These are phyloP conservation scores for Podarcis raffonei DNA, from an alignment of 2,113 vertebrate genomes.

Conservation along the genomic window DNA sequence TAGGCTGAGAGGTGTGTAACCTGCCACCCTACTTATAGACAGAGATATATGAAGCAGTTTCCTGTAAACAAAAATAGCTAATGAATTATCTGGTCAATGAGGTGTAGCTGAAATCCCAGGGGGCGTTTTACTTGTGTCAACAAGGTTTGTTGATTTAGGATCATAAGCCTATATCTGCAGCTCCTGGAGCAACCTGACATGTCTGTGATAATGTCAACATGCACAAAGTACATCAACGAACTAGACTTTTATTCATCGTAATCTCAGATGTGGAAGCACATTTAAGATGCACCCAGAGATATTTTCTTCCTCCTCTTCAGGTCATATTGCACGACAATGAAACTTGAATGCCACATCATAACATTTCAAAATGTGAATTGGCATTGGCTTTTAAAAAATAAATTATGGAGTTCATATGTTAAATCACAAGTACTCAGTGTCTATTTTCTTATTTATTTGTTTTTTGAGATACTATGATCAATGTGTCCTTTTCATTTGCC, in stretches of 20 bases:
- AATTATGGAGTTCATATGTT: not conserved
- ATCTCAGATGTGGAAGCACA: not conserved
- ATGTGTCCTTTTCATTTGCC: slow-evolving; percentile 39
- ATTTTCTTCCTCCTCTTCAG: slow-evolving; percentile 19
- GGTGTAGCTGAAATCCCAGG: not conserved
- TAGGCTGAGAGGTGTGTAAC: not conserved
- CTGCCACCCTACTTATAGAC: too few species aligned
- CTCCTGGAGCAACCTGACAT: not conserved
- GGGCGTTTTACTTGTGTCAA: not conserved
- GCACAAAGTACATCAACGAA: not conserved
- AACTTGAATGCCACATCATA: slow-evolving; percentile 30
- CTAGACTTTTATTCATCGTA: not conserved
- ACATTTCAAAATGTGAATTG: slow-evolving; percentile 15
- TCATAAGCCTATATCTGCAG: not conserved
- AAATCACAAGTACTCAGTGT: not conserved
- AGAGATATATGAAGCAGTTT: not conserved
- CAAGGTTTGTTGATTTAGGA: not conserved
- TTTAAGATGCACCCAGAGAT: not conserved
- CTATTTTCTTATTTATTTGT: not conserved
- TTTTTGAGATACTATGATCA: not conserved
- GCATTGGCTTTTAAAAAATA: not conserved
- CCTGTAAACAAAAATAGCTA: not conserved
- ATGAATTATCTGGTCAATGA: not conserved
- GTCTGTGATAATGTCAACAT: not conserved
- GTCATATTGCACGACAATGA: slow-evolving; percentile 9